Evolutionary conservation across 2,797 vertebrate species (phyloP).

Genomic region (Toxotes lorentzi): DNA sequence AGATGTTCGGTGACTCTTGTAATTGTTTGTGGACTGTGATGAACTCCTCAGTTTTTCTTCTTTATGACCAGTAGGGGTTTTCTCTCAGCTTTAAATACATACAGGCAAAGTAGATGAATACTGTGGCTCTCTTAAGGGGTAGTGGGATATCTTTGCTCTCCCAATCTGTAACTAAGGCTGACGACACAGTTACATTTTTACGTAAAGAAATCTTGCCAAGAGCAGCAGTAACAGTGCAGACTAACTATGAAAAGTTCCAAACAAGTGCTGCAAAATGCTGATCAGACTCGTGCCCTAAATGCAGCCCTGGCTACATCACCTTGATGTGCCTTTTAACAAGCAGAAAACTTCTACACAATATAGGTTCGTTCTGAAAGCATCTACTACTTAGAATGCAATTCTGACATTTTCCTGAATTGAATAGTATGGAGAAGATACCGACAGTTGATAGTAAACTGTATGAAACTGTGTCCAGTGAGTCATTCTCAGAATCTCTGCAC

Average conservation of each 20-base stretch:
- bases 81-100: background rate
- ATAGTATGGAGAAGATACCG: no score
- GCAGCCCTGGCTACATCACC: background rate
- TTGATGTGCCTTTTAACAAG: background rate
- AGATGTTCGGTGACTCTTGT: background rate
- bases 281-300: background rate
- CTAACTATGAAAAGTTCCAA: background rate
- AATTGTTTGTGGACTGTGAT: slow-evolving; percentile 9
- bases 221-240: background rate
- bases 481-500: no score
- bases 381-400: no score
- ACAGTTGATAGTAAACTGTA: no score
- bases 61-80: background rate
- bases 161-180: background rate
- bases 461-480: no score
- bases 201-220: background rate
- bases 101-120: background rate
- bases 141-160: background rate
- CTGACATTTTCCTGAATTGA: no score
- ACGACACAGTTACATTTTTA: background rate
- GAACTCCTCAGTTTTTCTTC: background rate
- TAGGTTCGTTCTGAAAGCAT: no score
- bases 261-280: background rate
- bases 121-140: background rate
- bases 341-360: background rate